phyloP scores from a whole-genome alignment of 2,888 invertebrate species.

The Congeria kusceri region DNA sequence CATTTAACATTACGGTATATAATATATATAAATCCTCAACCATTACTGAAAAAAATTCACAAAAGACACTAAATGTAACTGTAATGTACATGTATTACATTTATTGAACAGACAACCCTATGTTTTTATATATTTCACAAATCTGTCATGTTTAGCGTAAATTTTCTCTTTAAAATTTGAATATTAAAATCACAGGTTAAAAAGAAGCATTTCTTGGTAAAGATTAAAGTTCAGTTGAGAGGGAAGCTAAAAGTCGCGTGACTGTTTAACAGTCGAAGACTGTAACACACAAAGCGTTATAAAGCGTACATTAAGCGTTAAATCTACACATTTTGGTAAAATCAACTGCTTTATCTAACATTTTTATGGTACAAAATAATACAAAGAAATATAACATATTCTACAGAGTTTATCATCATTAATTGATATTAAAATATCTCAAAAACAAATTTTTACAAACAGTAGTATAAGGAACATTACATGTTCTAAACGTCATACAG shows the following conservation, averaged over 20 bases:
- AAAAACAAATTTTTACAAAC: conserved; percentile 32
- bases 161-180: too few relatives aligned
- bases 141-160: too few relatives aligned
- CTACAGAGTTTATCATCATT: conserved; percentile 28
- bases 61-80: too few relatives aligned
- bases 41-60: too few relatives aligned
- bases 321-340: conserved; percentile 42
- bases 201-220: too few relatives aligned
- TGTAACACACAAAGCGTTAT: conserved; percentile 53
- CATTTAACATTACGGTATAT: too few relatives aligned
- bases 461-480: conserved; percentile 62
- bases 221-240: too few relatives aligned
- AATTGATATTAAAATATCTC: conserved; percentile 50
- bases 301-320: conserved; percentile 46
- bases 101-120: too few relatives aligned
- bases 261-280: conserved; percentile 67
- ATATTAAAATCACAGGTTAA: too few relatives aligned
- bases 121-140: too few relatives aligned
- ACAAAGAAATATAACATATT: conserved; percentile 36
- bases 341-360: conserved; percentile 18
- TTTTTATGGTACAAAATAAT: conserved; percentile 15
- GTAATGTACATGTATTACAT: too few relatives aligned
- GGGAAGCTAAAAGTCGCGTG: conserved; percentile 7
- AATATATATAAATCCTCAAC: too few relatives aligned
- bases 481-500: conserved; percentile 53